Base-by-base conservation (phyloP, 2,113 vertebrate genomes). In the Mola mola region DNA sequence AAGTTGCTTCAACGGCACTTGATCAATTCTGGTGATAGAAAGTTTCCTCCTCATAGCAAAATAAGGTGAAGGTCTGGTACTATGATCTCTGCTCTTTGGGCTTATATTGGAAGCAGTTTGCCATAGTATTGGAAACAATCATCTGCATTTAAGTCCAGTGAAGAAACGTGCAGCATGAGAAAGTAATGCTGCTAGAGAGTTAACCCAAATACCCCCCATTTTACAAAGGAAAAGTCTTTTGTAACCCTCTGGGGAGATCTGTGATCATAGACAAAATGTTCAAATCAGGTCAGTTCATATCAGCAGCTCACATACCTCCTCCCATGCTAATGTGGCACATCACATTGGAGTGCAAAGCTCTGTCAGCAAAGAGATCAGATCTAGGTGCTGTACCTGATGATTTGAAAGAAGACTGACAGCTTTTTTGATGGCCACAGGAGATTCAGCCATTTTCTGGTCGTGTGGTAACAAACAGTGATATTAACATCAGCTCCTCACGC, bases 211-310 rank as follows among this genome's bases (percentile, higher is more conserved):
- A 59, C 22, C 64, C 44, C n/a, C 43, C 8, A 22, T 66, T 75
- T 60, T 43, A 77, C 44, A 67, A 74, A 66, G 29, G 34, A 65
- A 57, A 72, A 62, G 22, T 56, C 49, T 63, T 37, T 70, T 55
- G 17, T 16, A 52, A 38, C 19, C 70, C 70, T 73, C 63, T 4
- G 46, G 64, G 64, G 67, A 73, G 57, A 44, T 17, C 29, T 44
- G 66, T 64, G 78, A 81, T 81, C 69, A 57, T 63, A 75, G 79
- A 70, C 46, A 79, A 77, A 83, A 79, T 65, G 59, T 60, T 76
- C 50, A 74, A 87, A 85, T 83, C 82, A 79, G 82, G 82, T 87
- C 85, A 87, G 69, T 76, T 81, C 79, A 76, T 81, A 85, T 83
- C 82, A 76, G 64, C 63, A 59, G 60, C 79, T 80, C 73, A 50